A percentile compares a stretch with the other conserved stretches of the same genome.
Evolutionary conservation across 2,113 vertebrate genomes (phyloP).

Genomic region (Ginglymostoma cirratum): DNA sequence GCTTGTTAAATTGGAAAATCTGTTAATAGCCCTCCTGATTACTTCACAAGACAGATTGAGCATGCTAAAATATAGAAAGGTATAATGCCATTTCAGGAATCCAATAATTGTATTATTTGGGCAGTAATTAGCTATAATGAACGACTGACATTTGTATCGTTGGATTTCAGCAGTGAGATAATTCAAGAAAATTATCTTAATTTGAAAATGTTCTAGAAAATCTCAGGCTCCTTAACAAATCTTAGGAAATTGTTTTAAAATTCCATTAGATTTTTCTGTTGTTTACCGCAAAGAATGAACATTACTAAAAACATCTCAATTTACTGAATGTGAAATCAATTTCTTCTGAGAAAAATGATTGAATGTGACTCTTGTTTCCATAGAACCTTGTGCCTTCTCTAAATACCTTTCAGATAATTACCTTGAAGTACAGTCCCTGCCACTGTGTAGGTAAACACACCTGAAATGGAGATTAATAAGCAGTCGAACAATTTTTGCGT

Average conservation of each 20-base stretch:
- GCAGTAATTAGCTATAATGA: background rate
- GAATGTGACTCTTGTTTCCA: background rate
- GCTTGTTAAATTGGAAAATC: background rate
- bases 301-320: background rate
- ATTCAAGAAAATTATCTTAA: background rate
- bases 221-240: background rate
- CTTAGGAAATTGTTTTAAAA: background rate
- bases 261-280: background rate
- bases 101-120: background rate
- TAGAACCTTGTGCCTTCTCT: background rate
- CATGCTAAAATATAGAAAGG: background rate
- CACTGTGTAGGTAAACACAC: background rate
- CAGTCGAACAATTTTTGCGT: background rate
- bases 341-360: background rate
- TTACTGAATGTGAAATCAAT: background rate
- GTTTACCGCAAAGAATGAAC: background rate
- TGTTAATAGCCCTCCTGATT: background rate
- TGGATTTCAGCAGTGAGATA: background rate
- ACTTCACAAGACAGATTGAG: conserved; percentile 4
- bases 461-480: background rate
- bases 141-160: background rate
- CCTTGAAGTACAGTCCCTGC: background rate
- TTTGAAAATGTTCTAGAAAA: background rate
- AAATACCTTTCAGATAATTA: background rate
- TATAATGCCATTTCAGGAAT: background rate